Base-by-base conservation (phyloP, 2,888 invertebrate species). In the Augiades crinisus region DNA sequence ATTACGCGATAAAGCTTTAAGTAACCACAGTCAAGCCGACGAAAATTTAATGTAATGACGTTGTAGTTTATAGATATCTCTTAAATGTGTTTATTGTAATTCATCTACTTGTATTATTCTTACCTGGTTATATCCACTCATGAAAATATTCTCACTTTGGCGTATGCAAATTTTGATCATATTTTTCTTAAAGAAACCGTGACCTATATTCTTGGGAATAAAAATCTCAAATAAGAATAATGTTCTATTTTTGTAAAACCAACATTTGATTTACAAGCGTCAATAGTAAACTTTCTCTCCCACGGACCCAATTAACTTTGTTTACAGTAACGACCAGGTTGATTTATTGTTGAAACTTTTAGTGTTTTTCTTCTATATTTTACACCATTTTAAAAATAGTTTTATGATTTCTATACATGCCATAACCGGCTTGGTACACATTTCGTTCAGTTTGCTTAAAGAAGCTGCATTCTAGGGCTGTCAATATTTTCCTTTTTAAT, bases 231-330 rank as follows among this genome's bases (percentile, higher is more conserved):
- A 27, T 34, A 7, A 21, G n/a, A 47, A 30, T 19, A 30, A 27
- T 6, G 19, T 37, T 27, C 8, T 21, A 31, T 45, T 46, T 53
- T 53, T 47, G 33, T 45, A 12, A 19, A 21, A 37, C 14, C 30
- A 27, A 7, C 36, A 19, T 47, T 47, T 22, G 37, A 47, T 38
- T 53, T 22, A 53, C 43, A 53, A 41, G 16, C 41, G 50, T 46
- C 55, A 34, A 55, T 53, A 40, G 40, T 43, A 37, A 34, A 63
- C 56, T 65, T 58, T 47, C 40, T 61, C 58, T 75, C 75, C 62
- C 77, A 76, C 75, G 75, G 68, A 56, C 62, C 63, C 61, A 76
- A 75, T 77, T 69, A 70, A 68, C 67, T 71, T 73, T 72, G 68
- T 75, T 68, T 70, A 66, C 66, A 60, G 54, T 72, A 72, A 72